Evolutionary conservation across 2,113 vertebrate genomes (phyloP), one percentile per base, ranked within the genome.

Genomic region (Terrapene triunguis): DNA sequence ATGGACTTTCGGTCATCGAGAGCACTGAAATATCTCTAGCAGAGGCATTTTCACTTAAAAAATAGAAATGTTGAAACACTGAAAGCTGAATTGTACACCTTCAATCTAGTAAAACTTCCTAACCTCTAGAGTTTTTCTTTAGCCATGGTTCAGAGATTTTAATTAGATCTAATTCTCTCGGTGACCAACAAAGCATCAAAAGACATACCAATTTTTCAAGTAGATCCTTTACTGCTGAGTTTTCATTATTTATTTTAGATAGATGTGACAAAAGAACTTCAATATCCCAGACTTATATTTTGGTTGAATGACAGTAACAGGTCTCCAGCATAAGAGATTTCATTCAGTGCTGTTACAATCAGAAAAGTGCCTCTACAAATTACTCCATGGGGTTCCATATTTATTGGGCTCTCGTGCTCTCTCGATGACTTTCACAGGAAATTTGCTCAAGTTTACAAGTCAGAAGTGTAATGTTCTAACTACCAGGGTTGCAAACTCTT

Each of bases 71-170:
- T 76, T 76, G 74, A 22, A 76, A n/a, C 51, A 2, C 0, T 27
- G 95, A 85, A 85, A 13, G 82, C 78, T 0, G 25, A 94, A 91
- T 44, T 2, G 94, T 79, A 62, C 10, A 32, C 69, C 84, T 32
- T 54, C 54, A 84, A 55, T 44, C 90, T 65, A 25, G 89, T 78
- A 95, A 69, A 78, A 65, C 87, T 95, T 91, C 89, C 87, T 80
- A 81, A 74, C 81, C 89, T 92, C 89, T 1, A 0, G 85, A 93
- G 90, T 47, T 93, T 88, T 88, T 96, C 92, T 89, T 76, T 94
- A 92, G 90, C 81, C 92, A 88, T 5, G 93, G 92, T 95, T 97
- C 94, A 95, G 93, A 93, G 96, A 80, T 93, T 96, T 96, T 95
- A 95, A 95, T 97, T 93, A 97, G 94, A 93, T 92, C 85, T 50